Conservation (phyloP, 2,888 invertebrate species). For the Apotomis turbidana region DNA sequence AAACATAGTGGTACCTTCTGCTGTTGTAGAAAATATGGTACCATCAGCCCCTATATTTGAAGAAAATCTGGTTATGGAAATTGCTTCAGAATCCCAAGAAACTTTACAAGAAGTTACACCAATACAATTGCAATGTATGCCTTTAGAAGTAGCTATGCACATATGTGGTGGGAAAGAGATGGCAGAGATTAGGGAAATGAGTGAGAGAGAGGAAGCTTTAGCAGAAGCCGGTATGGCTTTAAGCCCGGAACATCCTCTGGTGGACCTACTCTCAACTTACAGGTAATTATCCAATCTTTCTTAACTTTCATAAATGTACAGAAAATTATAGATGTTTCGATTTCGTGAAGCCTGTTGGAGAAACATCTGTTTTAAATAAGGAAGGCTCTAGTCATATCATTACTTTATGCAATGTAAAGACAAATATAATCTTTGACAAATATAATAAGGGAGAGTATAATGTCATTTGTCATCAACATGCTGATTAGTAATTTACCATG, state of each 20-base stretch:
- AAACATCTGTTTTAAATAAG: too few species aligned
- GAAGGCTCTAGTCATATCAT: too few species aligned
- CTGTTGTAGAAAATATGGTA: constrained; percentile 43
- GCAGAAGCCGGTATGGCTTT: constrained; percentile 67
- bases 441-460: too few species aligned
- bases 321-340: too few species aligned
- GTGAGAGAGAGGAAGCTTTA: constrained; percentile 68
- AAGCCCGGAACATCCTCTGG: constrained; percentile 72
- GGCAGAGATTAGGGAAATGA: constrained; percentile 64
- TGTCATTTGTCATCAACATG: too few species aligned
- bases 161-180: constrained; percentile 70
- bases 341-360: too few species aligned
- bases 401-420: too few species aligned
- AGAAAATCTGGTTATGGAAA: constrained; percentile 45
- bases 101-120: constrained; percentile 44
- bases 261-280: constrained; percentile 75
- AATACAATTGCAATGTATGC: constrained; percentile 60
- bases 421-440: too few species aligned
- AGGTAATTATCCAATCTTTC: constrained; percentile 53
- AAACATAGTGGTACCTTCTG: background rate
- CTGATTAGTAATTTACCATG: too few species aligned
- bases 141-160: constrained; percentile 66
- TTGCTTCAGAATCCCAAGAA: constrained; percentile 41
- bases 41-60: constrained; percentile 72
- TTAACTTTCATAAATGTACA: too few species aligned